These are phyloP conservation scores for Drosophila lowei DNA, from an alignment of 1,140 invertebrate genomes.

Conservation along the genomic window DNA sequence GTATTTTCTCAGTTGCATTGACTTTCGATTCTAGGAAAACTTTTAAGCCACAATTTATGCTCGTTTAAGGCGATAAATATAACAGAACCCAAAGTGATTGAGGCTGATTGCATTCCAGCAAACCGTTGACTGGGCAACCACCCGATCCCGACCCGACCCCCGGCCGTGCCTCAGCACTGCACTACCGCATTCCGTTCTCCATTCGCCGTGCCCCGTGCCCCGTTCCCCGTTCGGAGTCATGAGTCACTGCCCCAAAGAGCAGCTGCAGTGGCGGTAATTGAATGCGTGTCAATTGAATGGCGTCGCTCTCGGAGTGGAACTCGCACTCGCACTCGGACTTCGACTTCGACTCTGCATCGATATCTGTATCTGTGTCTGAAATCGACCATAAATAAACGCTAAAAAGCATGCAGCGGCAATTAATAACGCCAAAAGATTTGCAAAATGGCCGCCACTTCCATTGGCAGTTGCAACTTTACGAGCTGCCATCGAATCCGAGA, in stretches of 20 bases:
- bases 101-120: conserved; percentile 75
- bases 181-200: background rate
- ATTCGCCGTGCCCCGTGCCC: no score
- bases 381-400: conserved; percentile 64
- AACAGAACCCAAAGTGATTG: conserved; percentile 68
- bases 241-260: conserved; percentile 48
- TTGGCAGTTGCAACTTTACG: conserved; percentile 62
- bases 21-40: conserved; percentile 75
- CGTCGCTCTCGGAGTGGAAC: conserved; percentile 23
- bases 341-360: conserved; percentile 8
- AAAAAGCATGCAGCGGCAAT: conserved; percentile 59
- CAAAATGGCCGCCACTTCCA: conserved; percentile 66
- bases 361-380: conserved; percentile 34
- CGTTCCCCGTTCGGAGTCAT: conserved; percentile 3
- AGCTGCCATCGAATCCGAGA: conserved; percentile 7
- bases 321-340: conserved; percentile 26
- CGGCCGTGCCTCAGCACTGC: background rate
- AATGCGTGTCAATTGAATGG: conserved; percentile 73
- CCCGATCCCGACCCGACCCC: conserved; percentile 16
- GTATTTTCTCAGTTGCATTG: conserved; percentile 43
- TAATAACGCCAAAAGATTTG: conserved; percentile 58
- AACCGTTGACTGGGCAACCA: conserved; percentile 24
- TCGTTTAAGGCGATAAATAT: conserved; percentile 81
- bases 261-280: conserved; percentile 57
- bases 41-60: conserved; percentile 80